phyloP scores from a whole-genome alignment of 2,113 vertebrate genomes.

The Lophura nycthemera region DNA sequence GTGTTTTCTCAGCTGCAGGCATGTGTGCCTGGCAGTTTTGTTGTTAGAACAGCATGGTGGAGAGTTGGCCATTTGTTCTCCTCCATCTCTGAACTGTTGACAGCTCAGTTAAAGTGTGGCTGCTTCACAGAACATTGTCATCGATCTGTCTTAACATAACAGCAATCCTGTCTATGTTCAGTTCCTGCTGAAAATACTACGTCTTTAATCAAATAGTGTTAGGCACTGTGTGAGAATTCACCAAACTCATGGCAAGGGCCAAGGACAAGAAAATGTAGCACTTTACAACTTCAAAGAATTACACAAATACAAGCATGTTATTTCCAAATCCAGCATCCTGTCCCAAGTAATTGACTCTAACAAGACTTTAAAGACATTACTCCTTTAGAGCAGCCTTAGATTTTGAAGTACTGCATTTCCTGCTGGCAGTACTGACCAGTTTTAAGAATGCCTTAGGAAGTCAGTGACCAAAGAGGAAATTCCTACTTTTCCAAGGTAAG shows the following conservation, averaged over 20 bases:
- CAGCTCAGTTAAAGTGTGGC: constrained; percentile 5
- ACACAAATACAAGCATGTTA: neutral
- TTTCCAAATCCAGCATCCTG: neutral
- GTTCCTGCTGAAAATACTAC: neutral
- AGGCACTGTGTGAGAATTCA: neutral
- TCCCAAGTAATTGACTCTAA: neutral
- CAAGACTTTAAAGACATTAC: neutral
- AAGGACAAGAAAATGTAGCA: neutral
- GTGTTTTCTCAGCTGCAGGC: constrained; percentile 49
- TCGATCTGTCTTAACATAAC: neutral
- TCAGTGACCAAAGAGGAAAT: neutral
- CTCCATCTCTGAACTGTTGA: neutral
- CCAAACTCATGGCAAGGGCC: rapidly evolving
- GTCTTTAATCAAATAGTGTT: neutral
- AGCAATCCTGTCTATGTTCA: neutral
- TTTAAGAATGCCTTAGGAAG: neutral
- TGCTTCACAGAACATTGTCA: neutral
- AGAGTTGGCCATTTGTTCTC: neutral
- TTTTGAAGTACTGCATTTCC: constrained; percentile 10
- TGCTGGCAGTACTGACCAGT: neutral
- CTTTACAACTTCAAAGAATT: neutral
- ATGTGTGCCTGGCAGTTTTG: neutral
- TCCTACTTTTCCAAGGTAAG: neutral
- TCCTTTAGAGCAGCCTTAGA: neutral
- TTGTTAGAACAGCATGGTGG: constrained; percentile 31